phyloP scores from a whole-genome alignment of 2,888 invertebrate species.

The Hesperia comma region DNA sequence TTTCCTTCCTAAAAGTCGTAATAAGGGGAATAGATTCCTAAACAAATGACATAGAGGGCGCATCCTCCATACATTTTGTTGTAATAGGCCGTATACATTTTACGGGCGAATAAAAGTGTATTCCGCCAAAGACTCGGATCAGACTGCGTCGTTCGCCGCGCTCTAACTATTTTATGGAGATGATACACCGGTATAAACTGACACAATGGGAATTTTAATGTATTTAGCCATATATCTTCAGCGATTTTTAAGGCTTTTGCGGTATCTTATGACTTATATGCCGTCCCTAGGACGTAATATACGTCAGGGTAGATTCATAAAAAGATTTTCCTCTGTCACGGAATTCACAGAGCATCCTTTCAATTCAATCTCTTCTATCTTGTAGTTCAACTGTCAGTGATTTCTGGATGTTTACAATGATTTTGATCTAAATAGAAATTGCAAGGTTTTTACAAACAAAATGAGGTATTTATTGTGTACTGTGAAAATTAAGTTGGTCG shows the following conservation, averaged over 20 bases:
- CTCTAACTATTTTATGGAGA: conserved; percentile 29
- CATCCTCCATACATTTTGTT: conserved; percentile 8
- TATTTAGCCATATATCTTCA: conserved; percentile 3
- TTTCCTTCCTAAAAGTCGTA: conserved; percentile 1
- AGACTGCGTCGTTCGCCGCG: conserved; percentile 9
- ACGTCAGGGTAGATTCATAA: neutral
- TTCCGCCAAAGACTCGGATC: conserved; percentile 22
- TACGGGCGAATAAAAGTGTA: conserved; percentile 23
- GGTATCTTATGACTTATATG: neutral
- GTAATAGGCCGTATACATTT: conserved; percentile 18
- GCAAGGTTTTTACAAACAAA: too few relatives aligned
- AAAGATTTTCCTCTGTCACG: neutral
- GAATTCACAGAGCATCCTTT: too few relatives aligned
- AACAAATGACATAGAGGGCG: conserved; percentile 8
- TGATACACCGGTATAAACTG: conserved; percentile 17
- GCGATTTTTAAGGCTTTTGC: conserved; percentile 8
- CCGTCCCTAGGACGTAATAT: too few relatives aligned
- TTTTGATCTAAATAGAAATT: too few relatives aligned
- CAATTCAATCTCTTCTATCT: too few relatives aligned
- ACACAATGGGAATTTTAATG: conserved; percentile 20
- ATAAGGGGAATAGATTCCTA: conserved; percentile 8
- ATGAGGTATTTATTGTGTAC: too few relatives aligned
- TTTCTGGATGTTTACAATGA: too few relatives aligned
- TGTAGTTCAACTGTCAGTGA: too few relatives aligned
- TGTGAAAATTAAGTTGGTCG: too few relatives aligned